phyloP scores from a whole-genome alignment of 2,797 vertebrate species.

The Crenichthys baileyi region DNA sequence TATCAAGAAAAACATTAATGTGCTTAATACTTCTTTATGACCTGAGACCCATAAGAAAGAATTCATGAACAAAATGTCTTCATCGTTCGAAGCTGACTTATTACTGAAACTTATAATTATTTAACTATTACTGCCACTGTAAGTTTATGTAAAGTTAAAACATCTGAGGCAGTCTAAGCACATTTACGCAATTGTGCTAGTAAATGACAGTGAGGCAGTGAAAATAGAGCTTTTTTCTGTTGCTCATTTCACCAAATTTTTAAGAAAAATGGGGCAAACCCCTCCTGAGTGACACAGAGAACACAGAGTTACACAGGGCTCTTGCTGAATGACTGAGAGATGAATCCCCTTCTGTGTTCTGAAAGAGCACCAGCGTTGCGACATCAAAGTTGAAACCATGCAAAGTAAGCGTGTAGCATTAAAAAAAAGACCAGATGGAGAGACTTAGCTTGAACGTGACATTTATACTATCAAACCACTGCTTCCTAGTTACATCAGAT shows the following conservation, averaged over 20 bases:
- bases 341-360: conserved; percentile 35
- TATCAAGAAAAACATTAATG: neutral
- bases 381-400: conserved; percentile 60
- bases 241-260: neutral
- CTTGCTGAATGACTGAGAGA: conserved; percentile 22
- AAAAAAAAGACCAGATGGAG: conserved; percentile 29
- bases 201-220: neutral
- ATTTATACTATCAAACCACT: conserved; percentile 28
- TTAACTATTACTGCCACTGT: neutral
- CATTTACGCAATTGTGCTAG: neutral
- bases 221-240: neutral
- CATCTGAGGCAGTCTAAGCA: neutral
- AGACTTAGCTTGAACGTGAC: conserved; percentile 46
- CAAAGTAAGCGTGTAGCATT: conserved; percentile 43
- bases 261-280: neutral
- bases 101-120: neutral
- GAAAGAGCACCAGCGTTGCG: conserved; percentile 36
- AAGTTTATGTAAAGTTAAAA: neutral
- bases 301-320: neutral
- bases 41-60: neutral
- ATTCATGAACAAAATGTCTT: neutral
- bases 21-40: neutral
- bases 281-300: conserved; percentile 1
- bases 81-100: neutral
- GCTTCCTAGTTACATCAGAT: conserved; percentile 36